Percentiles rank a stretch among this genome's conserved stretches.
These are phyloP conservation scores for Paracentrotus lividus DNA, from an alignment of 53 echinoderm and acorn worm species.

Conservation along the genomic window DNA sequence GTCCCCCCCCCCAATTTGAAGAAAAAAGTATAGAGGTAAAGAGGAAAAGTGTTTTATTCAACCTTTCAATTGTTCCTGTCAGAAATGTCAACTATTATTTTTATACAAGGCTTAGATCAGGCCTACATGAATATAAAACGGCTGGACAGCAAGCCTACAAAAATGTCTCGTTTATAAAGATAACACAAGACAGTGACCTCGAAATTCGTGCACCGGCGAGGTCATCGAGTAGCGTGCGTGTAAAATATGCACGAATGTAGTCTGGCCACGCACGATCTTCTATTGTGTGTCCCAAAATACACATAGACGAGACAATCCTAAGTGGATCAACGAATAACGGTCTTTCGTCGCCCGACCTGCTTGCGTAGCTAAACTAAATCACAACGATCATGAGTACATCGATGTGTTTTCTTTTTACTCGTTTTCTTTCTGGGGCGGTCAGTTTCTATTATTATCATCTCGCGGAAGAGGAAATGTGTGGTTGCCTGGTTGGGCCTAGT, in stretches of 20 bases:
- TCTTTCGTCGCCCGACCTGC: background rate
- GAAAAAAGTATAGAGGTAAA: too few relatives aligned
- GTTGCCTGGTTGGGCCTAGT: too few relatives aligned
- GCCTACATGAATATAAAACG: background rate
- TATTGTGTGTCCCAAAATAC: background rate
- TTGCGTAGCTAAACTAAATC: background rate
- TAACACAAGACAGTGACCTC: constrained; percentile 8
- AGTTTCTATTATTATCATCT: too few relatives aligned
- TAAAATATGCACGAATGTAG: constrained; percentile 25
- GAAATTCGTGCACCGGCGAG: constrained; percentile 6
- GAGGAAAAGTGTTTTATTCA: too few relatives aligned
- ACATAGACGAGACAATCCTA: background rate
- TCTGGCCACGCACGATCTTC: background rate
- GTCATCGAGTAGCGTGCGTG: background rate
- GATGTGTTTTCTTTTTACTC: background rate
- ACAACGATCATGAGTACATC: background rate
- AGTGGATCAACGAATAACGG: background rate
- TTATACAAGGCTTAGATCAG: background rate
- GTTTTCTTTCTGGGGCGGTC: background rate
- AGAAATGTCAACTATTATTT: too few relatives aligned
- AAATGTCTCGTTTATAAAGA: too few relatives aligned
- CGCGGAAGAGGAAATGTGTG: too few relatives aligned
- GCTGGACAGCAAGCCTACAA: background rate
- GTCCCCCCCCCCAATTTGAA: too few relatives aligned
- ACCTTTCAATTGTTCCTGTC: too few relatives aligned